These are phyloP conservation scores for Gopherus evgoodei DNA, from an alignment of 2,113 vertebrate genomes.

Conservation along the genomic window DNA sequence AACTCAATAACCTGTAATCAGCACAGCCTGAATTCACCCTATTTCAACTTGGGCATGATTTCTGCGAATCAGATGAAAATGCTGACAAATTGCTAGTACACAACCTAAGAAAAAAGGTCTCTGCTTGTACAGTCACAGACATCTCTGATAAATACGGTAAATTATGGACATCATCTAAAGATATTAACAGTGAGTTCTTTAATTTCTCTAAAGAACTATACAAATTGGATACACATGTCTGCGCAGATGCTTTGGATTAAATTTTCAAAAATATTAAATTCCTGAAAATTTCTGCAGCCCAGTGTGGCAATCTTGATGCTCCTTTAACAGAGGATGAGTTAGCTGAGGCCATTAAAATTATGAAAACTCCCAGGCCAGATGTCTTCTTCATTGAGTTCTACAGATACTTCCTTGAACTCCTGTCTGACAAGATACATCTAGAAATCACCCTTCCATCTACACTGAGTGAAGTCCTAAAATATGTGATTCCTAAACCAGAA, in stretches of 20 bases:
- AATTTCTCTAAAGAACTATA: neutral
- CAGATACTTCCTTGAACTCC: neutral
- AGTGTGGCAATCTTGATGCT: neutral
- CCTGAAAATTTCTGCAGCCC: neutral
- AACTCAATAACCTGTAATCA: neutral
- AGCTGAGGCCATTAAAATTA: neutral
- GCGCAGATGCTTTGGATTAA: neutral
- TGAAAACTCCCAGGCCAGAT: neutral
- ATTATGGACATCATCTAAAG: neutral
- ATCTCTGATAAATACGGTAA: neutral
- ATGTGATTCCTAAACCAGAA: neutral
- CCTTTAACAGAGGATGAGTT: neutral
- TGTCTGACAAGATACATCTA: neutral
- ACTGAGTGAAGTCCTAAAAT: neutral
- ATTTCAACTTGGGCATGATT: neutral
- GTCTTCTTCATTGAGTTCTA: neutral
- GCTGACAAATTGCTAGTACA: neutral
- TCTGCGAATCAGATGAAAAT: neutral
- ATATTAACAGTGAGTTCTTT: neutral
- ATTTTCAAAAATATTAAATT: neutral
- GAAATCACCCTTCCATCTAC: neutral
- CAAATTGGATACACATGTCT: neutral
- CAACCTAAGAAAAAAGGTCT: neutral
- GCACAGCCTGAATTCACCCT: neutral
- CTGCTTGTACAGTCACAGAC: neutral